Evolutionary conservation across 92 coral and sea anemone genomes (phyloP), one percentile per base, ranked within the genome.

Genomic region (Ricordea florida): DNA sequence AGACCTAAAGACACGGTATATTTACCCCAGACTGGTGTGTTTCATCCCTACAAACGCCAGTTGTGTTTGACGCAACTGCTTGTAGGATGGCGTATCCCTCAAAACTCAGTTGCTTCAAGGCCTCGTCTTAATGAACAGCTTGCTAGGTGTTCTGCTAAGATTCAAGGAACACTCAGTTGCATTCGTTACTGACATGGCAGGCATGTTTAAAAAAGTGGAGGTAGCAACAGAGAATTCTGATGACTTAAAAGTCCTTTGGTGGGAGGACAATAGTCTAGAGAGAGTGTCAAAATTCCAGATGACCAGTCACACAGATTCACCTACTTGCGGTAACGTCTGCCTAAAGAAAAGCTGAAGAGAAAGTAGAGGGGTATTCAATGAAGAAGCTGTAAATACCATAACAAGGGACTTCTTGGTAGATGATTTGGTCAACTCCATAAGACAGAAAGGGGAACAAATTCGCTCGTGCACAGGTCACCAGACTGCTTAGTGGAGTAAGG

Each of bases 61-160:
- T 78, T 17, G 90, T 85, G 48, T 85, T 85, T 44, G 74, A 79
- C 58, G 91, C 91, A 33, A 86, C 86, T 24, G 77, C 87, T 25
- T 63, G 34, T 58, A 72, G 27, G 72, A 73, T 7, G 74, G 87
- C 10, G 79, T 72, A 32, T 85, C 86, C 10, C 73, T 85, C 47
- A 85, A 85, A 40, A 80, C 66, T 29, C 91, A 85, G 36, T 71
- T 85, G 49, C 65, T 52, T 50, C 78, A 72, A 64, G 91, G 91
- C 35, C 87, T 83, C 38, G 87, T 72, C 70, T 41, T 86, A 32
- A 80, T 87, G 69, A 86, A 79, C 47, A 72, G 77, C 48, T 63
- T 86, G 68, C 69, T 80, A 9, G 86, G 86, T 11, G 85, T 85
- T 25, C 72, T 85, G 13, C 82, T 79, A 57, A 72, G 87, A 45